These are phyloP conservation scores for Pionites leucogaster DNA, from an alignment of 2,113 vertebrate species.

Conservation along the genomic window DNA sequence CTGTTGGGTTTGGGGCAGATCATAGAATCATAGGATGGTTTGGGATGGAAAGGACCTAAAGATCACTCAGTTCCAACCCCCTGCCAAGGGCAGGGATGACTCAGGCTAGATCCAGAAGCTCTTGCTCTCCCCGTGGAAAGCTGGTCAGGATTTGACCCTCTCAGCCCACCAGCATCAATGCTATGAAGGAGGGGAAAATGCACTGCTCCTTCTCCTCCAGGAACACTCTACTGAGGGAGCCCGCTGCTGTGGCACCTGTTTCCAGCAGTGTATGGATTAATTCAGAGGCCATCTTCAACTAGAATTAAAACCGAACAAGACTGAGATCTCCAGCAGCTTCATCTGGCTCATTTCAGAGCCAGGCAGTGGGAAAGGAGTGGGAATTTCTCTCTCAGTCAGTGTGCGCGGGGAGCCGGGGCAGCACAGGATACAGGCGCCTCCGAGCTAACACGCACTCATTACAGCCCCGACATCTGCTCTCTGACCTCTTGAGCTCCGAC, in stretches of 20 bases:
- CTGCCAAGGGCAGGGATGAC: neutral
- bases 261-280: neutral
- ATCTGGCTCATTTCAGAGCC: neutral
- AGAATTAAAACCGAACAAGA: neutral
- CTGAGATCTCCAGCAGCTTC: neutral
- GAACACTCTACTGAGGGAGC: neutral
- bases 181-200: neutral
- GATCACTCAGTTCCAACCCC: neutral
- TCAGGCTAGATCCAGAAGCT: neutral
- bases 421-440: conserved; percentile 36
- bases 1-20: neutral
- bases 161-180: neutral
- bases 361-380: neutral
- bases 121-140: neutral
- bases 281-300: neutral
- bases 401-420: neutral
- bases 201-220: neutral
- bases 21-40: neutral
- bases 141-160: neutral
- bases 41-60: neutral
- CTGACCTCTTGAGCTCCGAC: conserved; percentile 36
- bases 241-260: neutral
- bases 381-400: neutral
- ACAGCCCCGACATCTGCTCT: conserved; percentile 37
- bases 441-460: neutral